A percentile compares a stretch with the other conserved stretches of the same genome.
phyloP scores from a whole-genome alignment of 2,113 vertebrate species.

The Colistium nudipinnis region DNA sequence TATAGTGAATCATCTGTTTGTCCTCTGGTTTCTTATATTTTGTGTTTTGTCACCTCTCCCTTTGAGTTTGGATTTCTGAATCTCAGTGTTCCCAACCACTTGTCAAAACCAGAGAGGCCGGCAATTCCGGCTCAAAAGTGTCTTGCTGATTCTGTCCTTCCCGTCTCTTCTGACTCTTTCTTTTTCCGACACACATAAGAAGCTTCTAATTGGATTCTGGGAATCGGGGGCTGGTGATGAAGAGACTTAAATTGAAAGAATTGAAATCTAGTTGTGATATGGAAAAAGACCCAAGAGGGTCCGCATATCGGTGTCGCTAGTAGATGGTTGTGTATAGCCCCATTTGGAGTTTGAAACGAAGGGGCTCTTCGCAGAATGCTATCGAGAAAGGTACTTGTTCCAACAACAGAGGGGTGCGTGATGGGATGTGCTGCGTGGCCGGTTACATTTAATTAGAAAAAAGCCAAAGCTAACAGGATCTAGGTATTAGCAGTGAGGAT shows the following conservation, averaged over 20 bases:
- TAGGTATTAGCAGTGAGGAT: not conserved
- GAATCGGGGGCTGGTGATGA: not conserved
- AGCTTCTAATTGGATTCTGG: not conserved
- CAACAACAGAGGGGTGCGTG: not conserved
- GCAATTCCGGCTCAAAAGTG: not conserved
- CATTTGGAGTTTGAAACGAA: too few relatives aligned
- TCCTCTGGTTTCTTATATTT: too few relatives aligned
- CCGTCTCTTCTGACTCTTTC: not conserved
- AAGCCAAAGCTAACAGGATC: not conserved
- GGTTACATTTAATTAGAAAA: slow-evolving; percentile 1
- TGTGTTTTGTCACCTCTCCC: too few relatives aligned
- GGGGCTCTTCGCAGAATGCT: too few relatives aligned
- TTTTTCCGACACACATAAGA: not conserved
- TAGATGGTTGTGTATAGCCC: too few relatives aligned
- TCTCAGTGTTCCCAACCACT: not conserved
- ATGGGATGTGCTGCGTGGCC: not conserved
- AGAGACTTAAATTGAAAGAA: too few relatives aligned
- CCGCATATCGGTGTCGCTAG: too few relatives aligned
- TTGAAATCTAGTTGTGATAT: too few relatives aligned
- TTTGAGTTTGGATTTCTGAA: not conserved
- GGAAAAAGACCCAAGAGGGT: too few relatives aligned
- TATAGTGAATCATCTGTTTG: too few relatives aligned
- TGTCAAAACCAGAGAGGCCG: not conserved
- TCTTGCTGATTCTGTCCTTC: not conserved
- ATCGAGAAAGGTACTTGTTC: too few relatives aligned